Conservation (phyloP, 2,113 vertebrate genomes). For the Rhinoderma darwinii region DNA sequence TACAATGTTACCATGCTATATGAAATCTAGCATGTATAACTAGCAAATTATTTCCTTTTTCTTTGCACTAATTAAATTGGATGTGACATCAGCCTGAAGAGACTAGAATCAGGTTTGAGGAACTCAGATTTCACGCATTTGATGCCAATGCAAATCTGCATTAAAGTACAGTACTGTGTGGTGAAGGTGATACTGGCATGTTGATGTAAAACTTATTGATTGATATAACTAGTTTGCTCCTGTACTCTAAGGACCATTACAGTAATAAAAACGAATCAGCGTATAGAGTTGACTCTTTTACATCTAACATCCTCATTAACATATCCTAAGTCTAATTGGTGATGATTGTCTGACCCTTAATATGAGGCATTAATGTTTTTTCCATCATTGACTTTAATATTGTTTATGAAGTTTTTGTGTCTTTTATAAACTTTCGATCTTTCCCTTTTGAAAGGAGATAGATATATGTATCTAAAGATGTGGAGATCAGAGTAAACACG, state of each 20-base stretch:
- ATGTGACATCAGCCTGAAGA: conserved; percentile 51
- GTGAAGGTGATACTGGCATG: conserved; percentile 28
- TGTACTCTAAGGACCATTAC: background rate
- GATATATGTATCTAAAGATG: too few species aligned
- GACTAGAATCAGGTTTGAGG: conserved; percentile 22
- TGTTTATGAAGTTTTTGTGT: background rate
- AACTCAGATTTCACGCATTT: conserved; percentile 36
- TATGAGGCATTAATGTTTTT: background rate
- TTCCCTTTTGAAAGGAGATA: too few species aligned
- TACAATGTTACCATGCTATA: conserved; percentile 17
- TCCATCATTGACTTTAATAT: background rate
- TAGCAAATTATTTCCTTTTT: conserved; percentile 24
- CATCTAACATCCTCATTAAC: background rate
- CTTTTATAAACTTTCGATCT: too few species aligned
- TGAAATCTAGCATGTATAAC: conserved; percentile 39
- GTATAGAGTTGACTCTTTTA: background rate
- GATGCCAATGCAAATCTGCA: background rate
- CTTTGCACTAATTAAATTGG: conserved; percentile 20
- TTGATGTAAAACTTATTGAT: conserved; percentile 9
- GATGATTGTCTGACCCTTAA: background rate
- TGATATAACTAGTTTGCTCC: conserved; percentile 2
- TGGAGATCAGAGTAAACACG: too few species aligned
- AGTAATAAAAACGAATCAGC: background rate
- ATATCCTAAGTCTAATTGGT: background rate
- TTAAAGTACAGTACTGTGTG: background rate